These are phyloP conservation scores for Chionis minor DNA, from an alignment of 2,113 vertebrate species.

Conservation along the genomic window DNA sequence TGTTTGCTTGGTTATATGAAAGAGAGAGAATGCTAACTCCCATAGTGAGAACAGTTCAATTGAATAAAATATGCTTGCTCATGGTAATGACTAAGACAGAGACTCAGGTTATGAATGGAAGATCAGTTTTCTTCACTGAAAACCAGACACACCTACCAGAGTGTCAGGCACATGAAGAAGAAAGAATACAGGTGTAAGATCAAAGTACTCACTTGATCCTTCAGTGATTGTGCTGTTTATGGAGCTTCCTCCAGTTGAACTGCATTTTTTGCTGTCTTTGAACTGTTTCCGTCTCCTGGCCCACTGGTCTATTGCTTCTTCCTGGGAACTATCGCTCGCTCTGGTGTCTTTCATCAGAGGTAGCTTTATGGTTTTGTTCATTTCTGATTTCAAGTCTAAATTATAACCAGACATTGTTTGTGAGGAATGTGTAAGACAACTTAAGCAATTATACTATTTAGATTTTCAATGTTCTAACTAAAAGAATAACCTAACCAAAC, in stretches of 20 bases:
- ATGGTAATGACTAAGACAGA: not conserved
- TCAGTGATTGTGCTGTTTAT: slow-evolving; percentile 85
- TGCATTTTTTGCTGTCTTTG: slow-evolving; percentile 83
- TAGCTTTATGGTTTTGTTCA: slow-evolving; percentile 70
- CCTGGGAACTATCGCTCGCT: slow-evolving; percentile 64
- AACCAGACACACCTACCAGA: not conserved
- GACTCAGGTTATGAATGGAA: not conserved
- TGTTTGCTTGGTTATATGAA: not conserved
- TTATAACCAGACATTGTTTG: slow-evolving; percentile 22
- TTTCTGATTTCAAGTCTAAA: slow-evolving; percentile 72
- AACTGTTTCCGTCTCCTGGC: slow-evolving; percentile 84
- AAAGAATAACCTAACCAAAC: not conserved
- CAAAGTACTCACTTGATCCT: slow-evolving; percentile 78
- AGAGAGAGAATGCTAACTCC: not conserved
- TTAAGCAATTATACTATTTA: not conserved
- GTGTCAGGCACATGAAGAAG: not conserved
- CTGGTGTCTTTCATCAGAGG: slow-evolving; percentile 68
- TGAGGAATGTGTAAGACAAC: not conserved
- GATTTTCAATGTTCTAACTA: not conserved
- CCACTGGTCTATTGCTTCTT: slow-evolving; percentile 81
- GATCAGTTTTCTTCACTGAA: not conserved
- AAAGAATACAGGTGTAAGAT: not conserved
- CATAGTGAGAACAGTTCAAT: not conserved
- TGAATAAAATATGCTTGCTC: not conserved
- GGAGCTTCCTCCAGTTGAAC: slow-evolving; percentile 83